phyloP scores from a whole-genome alignment of 2,113 vertebrate species.

The Etheostoma cragini region DNA sequence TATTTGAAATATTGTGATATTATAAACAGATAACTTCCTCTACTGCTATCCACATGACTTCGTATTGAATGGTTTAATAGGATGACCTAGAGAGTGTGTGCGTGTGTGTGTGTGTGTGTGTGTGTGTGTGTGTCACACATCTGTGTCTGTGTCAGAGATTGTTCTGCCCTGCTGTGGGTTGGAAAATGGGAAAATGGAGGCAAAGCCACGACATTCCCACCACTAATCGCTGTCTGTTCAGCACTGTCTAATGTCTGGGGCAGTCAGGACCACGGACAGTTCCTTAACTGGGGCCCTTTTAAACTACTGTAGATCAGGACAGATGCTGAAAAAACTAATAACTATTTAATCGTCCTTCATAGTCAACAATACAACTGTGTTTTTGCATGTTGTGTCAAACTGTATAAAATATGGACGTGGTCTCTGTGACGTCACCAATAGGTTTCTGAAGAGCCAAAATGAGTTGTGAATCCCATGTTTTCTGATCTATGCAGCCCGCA shows the following conservation, averaged over 20 bases:
- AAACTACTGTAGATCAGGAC: not conserved
- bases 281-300: conserved; percentile 12
- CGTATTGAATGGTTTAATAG: conserved; percentile 19
- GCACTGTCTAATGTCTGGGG: conserved; percentile 13
- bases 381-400: not conserved
- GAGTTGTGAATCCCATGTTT: too few relatives aligned
- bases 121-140: not conserved
- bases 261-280: conserved; percentile 60
- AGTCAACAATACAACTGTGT: not conserved
- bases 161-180: conserved; percentile 39
- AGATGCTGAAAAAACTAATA: not conserved
- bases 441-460: too few relatives aligned
- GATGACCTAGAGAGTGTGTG: not conserved
- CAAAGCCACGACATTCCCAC: conserved; percentile 21
- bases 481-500: too few relatives aligned
- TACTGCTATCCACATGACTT: conserved; percentile 10
- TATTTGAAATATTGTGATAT: conserved; percentile 5
- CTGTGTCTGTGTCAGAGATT: not conserved
- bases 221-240: conserved; percentile 47
- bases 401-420: too few relatives aligned
- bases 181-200: conserved; percentile 34
- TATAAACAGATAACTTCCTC: conserved; percentile 9
- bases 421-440: too few relatives aligned
- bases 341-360: not conserved
- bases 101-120: conserved; percentile 20